Percentiles rank a stretch among this genome's conserved stretches.
Evolutionary conservation across 2,888 invertebrate species (phyloP).

Genomic region (Eucera pruinosa): DNA sequence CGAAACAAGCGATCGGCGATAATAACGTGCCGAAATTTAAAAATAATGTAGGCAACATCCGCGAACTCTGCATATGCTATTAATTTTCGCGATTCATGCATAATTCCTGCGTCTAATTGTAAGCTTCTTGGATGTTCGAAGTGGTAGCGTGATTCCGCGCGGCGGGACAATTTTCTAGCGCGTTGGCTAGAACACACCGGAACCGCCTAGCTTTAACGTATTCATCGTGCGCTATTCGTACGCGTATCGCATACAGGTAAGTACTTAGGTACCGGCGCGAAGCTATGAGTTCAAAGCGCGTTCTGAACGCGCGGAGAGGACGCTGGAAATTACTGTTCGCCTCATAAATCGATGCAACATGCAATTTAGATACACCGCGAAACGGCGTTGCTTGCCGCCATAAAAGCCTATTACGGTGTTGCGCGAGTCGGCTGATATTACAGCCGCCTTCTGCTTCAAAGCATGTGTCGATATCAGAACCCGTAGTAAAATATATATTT

Average conservation of each 20-base stretch:
- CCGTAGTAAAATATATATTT: too few species aligned
- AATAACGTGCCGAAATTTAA: too few species aligned
- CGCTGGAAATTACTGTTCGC: constrained; percentile 69
- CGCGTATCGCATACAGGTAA: constrained; percentile 20
- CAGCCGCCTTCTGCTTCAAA: constrained; percentile 30
- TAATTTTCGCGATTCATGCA: constrained; percentile 37
- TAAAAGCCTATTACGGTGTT: constrained; percentile 55
- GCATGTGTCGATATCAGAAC: constrained; percentile 31
- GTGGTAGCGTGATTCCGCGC: constrained; percentile 43
- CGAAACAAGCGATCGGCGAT: too few species aligned
- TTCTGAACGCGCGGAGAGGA: constrained; percentile 27
- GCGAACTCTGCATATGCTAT: constrained; percentile 52
- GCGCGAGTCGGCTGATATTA: constrained; percentile 56
- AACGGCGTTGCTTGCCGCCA: constrained; percentile 43
- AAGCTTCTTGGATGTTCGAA: not conserved
- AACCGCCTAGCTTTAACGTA: constrained; percentile 27
- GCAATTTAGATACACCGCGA: constrained; percentile 70
- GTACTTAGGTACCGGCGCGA: too few species aligned
- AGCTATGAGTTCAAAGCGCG: not conserved
- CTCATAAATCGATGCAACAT: constrained; percentile 68
- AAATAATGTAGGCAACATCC: not conserved
- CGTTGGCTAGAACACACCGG: constrained; percentile 49
- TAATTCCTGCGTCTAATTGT: constrained; percentile 36
- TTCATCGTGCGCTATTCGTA: constrained; percentile 26
- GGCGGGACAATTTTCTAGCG: constrained; percentile 61